These are phyloP conservation scores for Spodoptera littoralis DNA, from an alignment of 2,888 invertebrate species.

Conservation along the genomic window DNA sequence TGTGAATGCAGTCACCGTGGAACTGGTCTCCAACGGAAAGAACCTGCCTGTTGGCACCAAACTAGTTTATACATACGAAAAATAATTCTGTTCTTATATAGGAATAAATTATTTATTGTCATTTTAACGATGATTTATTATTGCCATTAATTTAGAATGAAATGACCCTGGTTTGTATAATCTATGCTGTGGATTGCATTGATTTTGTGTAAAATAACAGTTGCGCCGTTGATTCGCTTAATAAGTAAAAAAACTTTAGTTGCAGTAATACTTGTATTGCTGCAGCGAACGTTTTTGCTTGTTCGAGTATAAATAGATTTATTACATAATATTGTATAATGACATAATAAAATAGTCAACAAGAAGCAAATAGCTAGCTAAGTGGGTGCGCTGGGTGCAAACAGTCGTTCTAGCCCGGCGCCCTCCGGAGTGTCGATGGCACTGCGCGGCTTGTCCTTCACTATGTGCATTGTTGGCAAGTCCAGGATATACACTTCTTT, in stretches of 20 bases:
- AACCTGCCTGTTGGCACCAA: constrained; percentile 85
- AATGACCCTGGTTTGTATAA: no score
- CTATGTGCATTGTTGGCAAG: constrained; percentile 91
- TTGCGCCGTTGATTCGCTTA: no score
- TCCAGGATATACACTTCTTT: constrained; percentile 96
- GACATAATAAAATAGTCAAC: constrained; percentile 68
- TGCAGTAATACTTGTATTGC: no score
- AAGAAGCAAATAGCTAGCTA: constrained; percentile 59
- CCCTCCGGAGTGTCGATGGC: constrained; percentile 75
- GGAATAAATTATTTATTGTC: constrained; percentile 54
- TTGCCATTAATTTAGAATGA: constrained; percentile 1
- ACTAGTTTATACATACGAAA: constrained; percentile 86
- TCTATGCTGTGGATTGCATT: no score
- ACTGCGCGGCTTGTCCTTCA: constrained; percentile 76
- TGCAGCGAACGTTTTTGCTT: not conserved
- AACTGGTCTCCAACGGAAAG: constrained; percentile 80
- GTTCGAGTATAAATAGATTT: constrained; percentile 73
- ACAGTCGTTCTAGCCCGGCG: constrained; percentile 75
- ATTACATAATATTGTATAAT: constrained; percentile 62
- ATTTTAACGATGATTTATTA: constrained; percentile 43
- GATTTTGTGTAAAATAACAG: no score
- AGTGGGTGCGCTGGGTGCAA: constrained; percentile 73
- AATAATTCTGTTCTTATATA: constrained; percentile 64
- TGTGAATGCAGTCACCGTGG: constrained; percentile 77
- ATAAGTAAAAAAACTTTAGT: no score